A percentile compares a stretch with the other conserved stretches of the same genome.
These are phyloP conservation scores for Chironomus tentans DNA, from an alignment of 2,888 invertebrate genomes.

Conservation along the genomic window DNA sequence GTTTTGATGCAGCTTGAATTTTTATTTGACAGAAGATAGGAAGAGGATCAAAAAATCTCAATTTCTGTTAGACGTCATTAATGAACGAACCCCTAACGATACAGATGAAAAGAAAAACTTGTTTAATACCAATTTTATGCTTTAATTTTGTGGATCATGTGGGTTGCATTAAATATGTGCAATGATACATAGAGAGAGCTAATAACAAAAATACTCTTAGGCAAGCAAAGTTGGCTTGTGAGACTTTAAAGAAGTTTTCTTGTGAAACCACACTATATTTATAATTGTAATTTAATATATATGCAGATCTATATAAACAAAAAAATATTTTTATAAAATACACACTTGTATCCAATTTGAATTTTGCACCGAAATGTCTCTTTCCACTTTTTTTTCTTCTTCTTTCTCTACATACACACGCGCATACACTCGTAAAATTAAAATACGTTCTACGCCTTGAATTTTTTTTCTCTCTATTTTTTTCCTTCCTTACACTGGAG, in stretches of 20 bases:
- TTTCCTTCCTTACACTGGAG: not conserved
- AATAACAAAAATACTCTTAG: too few relatives aligned
- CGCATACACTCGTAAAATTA: constrained; percentile 5
- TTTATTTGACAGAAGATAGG: too few relatives aligned
- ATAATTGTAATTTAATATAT: not conserved
- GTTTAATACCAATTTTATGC: constrained; percentile 1
- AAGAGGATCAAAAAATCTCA: too few relatives aligned
- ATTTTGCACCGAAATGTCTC: constrained; percentile 19
- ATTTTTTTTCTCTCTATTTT: constrained; percentile 1
- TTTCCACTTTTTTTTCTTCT: not conserved
- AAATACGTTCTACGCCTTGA: constrained; percentile 22
- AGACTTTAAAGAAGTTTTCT: not conserved
- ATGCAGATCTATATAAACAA: not conserved
- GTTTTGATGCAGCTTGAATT: too few relatives aligned
- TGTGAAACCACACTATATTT: not conserved
- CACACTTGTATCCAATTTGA: constrained; percentile 6
- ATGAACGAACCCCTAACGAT: too few relatives aligned
- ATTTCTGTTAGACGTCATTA: too few relatives aligned
- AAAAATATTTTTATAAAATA: not conserved
- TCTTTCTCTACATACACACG: constrained; percentile 1
- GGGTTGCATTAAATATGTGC: not conserved
- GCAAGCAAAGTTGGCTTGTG: not conserved
- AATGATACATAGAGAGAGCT: not conserved
- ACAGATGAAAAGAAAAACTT: not conserved
- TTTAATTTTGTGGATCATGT: constrained; percentile 10